Evolutionary conservation across 2,113 vertebrate genomes (phyloP).

Genomic region (Ciconia maguari): DNA sequence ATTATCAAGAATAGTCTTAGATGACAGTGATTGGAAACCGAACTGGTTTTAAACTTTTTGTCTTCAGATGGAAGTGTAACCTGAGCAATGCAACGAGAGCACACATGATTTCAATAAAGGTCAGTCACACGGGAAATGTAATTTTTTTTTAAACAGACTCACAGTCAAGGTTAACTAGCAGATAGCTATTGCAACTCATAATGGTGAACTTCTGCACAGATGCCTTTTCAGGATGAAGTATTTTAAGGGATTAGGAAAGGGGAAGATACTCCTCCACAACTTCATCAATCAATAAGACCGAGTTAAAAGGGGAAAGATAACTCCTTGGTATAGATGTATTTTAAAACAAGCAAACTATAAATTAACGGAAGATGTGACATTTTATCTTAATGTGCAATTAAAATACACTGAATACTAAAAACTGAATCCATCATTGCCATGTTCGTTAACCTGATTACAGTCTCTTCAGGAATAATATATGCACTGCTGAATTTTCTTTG

Average conservation of each 20-base stretch:
- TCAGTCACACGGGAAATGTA: background rate
- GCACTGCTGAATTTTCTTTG: background rate
- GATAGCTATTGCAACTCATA: background rate
- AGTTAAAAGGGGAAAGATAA: background rate
- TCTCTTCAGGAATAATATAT: background rate
- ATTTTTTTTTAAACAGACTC: background rate
- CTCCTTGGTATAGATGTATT: background rate
- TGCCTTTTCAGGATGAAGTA: background rate
- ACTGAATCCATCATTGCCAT: background rate
- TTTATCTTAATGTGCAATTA: background rate
- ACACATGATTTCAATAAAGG: background rate
- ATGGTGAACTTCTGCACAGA: background rate
- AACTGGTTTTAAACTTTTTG: background rate
- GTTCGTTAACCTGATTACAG: background rate
- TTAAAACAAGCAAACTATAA: background rate
- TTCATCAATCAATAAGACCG: background rate
- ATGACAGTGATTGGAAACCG: background rate
- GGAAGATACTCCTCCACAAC: background rate
- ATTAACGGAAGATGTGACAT: background rate
- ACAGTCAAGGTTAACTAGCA: background rate
- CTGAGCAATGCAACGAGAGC: background rate
- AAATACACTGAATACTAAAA: background rate
- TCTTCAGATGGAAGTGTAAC: conserved; percentile 15
- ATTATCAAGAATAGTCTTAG: background rate
- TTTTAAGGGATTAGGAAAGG: background rate